Base-by-base conservation (phyloP, 2,888 invertebrate genomes). In the Pristionchus entomophagus region DNA sequence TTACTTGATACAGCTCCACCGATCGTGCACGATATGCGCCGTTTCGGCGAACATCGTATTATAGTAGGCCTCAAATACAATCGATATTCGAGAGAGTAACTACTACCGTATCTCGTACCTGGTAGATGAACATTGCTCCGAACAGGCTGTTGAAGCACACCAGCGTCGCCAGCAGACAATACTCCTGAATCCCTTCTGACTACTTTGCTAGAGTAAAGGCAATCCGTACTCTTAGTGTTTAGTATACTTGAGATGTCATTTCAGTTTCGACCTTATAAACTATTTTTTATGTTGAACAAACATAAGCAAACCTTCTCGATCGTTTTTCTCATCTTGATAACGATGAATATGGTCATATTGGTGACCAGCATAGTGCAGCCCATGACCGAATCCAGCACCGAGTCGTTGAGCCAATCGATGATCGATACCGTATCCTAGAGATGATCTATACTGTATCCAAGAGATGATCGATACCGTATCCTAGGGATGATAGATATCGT, bases 81-180 rank as follows among this genome's bases (percentile, higher is more conserved):
- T 29, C 62, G 62, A 62, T 62, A 32, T 12, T 32, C 3, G 29
- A 32, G 14, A 5, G 29, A 62, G 62, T 4, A 29, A 45, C 45
- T n/a, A n/a, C 45, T 62, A 62, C 62, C 32, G 62, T 62, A 62
- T 32, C n/a, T 45, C 26, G 19, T 22, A 80, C 78, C 78, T 80
- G 78, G 51, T 80, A 80, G 32, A 80, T 80, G 17, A 80, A 19
- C 51, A 80, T 49, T 49, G 51, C 32, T 0, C 78, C 78, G 32
- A 80, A 80, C 29, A 80, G 51, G 78, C 78, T 80, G 51, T 80
- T 80, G 51, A 51, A 49, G 22, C 26, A 51, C 29, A 80, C 78
- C 6, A 80, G 78, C 22, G 51, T 12, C 22, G 78, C 78, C n/a
- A 80, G 78, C 51, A 80, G 78, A 51, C 78, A 51, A 51, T 80